Evolutionary conservation across 2,797 vertebrate genomes (phyloP).

Genomic region (Chromobotia macracanthus): DNA sequence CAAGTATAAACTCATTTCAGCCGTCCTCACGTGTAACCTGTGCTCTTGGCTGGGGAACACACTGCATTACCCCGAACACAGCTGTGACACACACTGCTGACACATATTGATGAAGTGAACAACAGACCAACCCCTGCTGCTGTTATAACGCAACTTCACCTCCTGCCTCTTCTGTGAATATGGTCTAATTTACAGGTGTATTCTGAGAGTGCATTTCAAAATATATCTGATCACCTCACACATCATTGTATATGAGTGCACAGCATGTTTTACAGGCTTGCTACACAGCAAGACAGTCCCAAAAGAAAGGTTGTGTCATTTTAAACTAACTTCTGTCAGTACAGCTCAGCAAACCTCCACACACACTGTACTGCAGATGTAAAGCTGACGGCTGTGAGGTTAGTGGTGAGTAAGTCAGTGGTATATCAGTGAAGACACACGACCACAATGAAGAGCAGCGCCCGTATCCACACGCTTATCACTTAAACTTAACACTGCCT

Average conservation of each 20-base stretch:
- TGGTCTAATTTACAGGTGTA: slow-evolving; percentile 3
- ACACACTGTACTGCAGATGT: neutral
- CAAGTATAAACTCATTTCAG: slow-evolving; percentile 33
- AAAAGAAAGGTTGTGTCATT: no score
- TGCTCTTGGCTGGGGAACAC: slow-evolving; percentile 30
- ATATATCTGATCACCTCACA: neutral
- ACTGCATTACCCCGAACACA: slow-evolving; percentile 39
- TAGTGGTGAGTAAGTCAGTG: no score
- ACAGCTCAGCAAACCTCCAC: no score
- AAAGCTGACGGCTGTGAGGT: no score
- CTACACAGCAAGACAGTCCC: neutral
- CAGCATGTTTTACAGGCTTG: neutral
- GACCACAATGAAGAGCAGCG: neutral
- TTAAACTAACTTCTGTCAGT: no score
- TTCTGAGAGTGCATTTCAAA: neutral
- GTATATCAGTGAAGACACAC: neutral
- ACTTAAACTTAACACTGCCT: slow-evolving; percentile 1
- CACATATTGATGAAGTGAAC: slow-evolving; percentile 44
- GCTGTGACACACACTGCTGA: slow-evolving; percentile 29
- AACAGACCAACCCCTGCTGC: slow-evolving; percentile 55
- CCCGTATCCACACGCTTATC: neutral
- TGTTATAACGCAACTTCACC: slow-evolving; percentile 61
- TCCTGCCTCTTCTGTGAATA: slow-evolving; percentile 28
- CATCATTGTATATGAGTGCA: neutral
- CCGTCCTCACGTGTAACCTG: slow-evolving; percentile 38